Evolutionary conservation across 2,797 vertebrate genomes (phyloP), one percentile per base, ranked within the genome.

Genomic region (Enteromius argenteus): DNA sequence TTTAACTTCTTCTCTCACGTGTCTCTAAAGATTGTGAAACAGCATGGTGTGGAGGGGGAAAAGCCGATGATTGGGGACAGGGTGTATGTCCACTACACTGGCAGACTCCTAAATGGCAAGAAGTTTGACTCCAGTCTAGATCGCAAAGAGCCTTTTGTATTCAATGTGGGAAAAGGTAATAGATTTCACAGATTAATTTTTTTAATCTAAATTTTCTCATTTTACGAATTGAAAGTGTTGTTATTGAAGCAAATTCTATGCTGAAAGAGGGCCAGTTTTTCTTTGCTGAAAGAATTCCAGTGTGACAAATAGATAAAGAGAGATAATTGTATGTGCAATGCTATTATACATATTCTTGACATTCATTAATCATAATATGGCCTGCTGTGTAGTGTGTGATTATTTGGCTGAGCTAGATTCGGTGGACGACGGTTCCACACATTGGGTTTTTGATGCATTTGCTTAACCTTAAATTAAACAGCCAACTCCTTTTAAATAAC

Each of bases 71-170:
- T 97, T 0, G 98, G 97, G 77, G 98, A 99, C 94, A 97, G 92
- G 91, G 96, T 99, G 84, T 96, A 93, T 0, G 96, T 99, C 85
- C 98, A 99, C 92, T 99, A 99, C 94, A 98, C 96, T 79, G 98
- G 98, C 79, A 97, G 93, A 88, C 79, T 99, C 88, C 93, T 97
- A 86, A 96, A 92, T 1, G 97, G 98, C 32, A 97, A 97, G 91
- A 98, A 95, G 85, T 98, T 99, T 76, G 97, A 99, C 92, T 97
- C 96, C 91, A 99, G 97, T 92, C 94, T 94, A 0, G 96, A 97
- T 51, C 96, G 97, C 83, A 97, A 96, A 0, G 96, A 99, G 62
- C 95, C 97, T 62, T 98, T 99, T 88, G 91, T 95, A 89, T 99
- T 99, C 93, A 97, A 94, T 90, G 92, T 98, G 84, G 97, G 97